phyloP scores from a whole-genome alignment of 2,113 vertebrate genomes.

The Nanorana parkeri region DNA sequence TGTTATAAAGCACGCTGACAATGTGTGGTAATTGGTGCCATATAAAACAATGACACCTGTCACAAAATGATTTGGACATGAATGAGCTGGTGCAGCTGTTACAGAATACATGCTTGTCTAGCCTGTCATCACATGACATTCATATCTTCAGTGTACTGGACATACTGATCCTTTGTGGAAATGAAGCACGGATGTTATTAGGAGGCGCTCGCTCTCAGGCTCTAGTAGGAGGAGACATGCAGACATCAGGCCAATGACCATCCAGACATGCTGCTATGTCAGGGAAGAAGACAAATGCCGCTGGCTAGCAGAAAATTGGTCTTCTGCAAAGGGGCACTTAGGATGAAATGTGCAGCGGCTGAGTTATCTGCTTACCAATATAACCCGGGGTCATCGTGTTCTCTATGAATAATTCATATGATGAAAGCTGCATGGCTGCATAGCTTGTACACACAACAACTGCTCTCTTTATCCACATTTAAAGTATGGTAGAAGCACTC shows the following conservation, averaged over 20 bases:
- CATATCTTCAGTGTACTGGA: not conserved
- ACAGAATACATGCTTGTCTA: not conserved
- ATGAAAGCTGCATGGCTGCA: not conserved
- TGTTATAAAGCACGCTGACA: not conserved
- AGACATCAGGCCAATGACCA: not conserved
- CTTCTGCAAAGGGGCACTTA: conserved; percentile 3
- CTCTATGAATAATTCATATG: conserved; percentile 31
- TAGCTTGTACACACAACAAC: not conserved
- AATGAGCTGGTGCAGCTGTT: not conserved
- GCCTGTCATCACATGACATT: not conserved
- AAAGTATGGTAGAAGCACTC: too few species aligned
- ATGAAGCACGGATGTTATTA: not conserved
- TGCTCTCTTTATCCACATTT: too few species aligned
- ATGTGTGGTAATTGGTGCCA: not conserved
- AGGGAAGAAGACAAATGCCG: not conserved
- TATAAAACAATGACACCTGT: not conserved
- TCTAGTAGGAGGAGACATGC: not conserved
- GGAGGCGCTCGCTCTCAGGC: not conserved
- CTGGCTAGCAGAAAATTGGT: conserved; percentile 1
- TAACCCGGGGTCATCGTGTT: conserved; percentile 23
- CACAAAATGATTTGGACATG: not conserved
- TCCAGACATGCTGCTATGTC: conserved; percentile 11
- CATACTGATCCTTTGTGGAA: conserved; percentile 4
- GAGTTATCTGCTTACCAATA: conserved; percentile 16
- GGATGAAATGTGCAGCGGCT: not conserved